phyloP scores from a whole-genome alignment of 2,113 vertebrate genomes.

The Heptranchias perlo region DNA sequence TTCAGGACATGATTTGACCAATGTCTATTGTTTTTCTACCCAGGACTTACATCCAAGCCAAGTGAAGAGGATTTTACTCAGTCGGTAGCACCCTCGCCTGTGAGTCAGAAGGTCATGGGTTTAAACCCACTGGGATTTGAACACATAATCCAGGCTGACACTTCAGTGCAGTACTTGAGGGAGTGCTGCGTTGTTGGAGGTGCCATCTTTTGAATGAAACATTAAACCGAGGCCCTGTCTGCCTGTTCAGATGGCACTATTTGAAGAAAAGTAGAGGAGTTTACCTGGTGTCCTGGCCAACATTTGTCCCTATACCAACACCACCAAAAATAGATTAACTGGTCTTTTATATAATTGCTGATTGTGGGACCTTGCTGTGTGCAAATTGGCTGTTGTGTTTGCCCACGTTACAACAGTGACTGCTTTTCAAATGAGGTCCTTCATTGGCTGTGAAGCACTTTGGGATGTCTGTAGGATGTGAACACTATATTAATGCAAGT shows the following conservation, averaged over 20 bases:
- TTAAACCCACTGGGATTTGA: no score
- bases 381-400: not conserved
- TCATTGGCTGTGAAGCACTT: not conserved
- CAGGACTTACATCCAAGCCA: no score
- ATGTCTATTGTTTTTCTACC: no score
- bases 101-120: no score
- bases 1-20: no score
- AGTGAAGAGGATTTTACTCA: no score
- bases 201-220: not conserved
- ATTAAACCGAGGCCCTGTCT: not conserved
- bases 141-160: no score
- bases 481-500: not conserved
- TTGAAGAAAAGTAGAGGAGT: not conserved
- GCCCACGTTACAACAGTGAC: not conserved
- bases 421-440: not conserved
- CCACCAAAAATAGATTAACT: not conserved
- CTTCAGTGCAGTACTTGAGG: no score
- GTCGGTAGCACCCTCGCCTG: no score
- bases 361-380: not conserved
- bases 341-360: not conserved
- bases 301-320: not conserved
- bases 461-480: not conserved
- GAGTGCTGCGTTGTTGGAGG: not conserved
- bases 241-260: not conserved
- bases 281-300: not conserved